Evolutionary conservation across 2,797 vertebrate species (phyloP).

Genomic region (Poeciliopsis paucimaculata): DNA sequence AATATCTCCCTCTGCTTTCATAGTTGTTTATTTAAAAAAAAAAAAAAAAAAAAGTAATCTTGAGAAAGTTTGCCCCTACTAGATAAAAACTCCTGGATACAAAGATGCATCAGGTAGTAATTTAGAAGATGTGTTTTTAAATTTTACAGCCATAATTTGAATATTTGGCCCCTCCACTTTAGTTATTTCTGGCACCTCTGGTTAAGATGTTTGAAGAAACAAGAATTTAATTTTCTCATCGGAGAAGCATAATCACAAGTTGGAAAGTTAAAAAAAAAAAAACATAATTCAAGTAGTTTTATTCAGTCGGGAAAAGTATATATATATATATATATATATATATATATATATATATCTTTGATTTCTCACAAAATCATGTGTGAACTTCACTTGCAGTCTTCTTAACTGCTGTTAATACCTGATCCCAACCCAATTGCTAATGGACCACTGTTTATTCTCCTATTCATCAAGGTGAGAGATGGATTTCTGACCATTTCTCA

Average conservation of each 20-base stretch:
- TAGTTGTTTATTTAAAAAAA: constrained; percentile 10
- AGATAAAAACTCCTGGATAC: not conserved
- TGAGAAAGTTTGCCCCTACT: constrained; percentile 1
- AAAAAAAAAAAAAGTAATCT: not conserved
- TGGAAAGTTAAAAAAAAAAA: not conserved
- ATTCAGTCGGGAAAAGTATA: not conserved
- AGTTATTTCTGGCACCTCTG: not conserved
- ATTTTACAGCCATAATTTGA: not conserved
- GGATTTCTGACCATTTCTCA: not conserved
- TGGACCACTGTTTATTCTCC: not conserved
- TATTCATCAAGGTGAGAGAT: not conserved
- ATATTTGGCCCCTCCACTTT: not conserved
- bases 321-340: not conserved
- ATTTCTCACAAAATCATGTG: not conserved
- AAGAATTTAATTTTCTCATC: not conserved
- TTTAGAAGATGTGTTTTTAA: not conserved
- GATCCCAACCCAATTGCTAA: not conserved
- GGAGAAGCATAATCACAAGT: not conserved
- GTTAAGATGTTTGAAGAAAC: constrained; percentile 1
- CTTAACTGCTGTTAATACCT: not conserved
- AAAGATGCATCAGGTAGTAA: not conserved
- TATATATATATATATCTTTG: no score
- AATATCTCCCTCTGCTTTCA: not conserved
- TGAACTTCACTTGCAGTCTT: not conserved
- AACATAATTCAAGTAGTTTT: not conserved